Conservation (phyloP, 2,113 vertebrate genomes). For the Tylochromis polylepis region DNA sequence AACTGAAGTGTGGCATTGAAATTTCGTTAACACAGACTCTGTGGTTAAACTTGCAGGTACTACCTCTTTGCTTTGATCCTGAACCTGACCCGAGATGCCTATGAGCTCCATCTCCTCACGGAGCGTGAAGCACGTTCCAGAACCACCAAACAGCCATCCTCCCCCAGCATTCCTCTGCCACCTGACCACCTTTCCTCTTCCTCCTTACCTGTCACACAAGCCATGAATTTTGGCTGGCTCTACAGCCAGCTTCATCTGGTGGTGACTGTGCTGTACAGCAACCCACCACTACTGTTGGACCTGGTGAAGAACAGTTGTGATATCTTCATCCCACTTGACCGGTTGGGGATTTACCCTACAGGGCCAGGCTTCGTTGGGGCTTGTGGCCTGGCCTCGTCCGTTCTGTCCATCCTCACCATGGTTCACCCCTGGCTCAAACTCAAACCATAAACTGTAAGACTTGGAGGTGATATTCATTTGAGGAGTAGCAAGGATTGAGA, state of each 20-base stretch:
- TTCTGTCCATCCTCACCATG: conserved; percentile 85
- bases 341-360: conserved; percentile 79
- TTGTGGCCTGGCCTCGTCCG: conserved; percentile 85
- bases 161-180: background rate
- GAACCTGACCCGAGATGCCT: conserved; percentile 85
- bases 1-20: background rate
- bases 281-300: conserved; percentile 87
- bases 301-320: conserved; percentile 85
- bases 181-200: conserved; percentile 29
- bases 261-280: conserved; percentile 71
- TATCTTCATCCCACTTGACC: conserved; percentile 88
- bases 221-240: conserved; percentile 27
- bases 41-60: conserved; percentile 69
- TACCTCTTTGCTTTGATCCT: conserved; percentile 89
- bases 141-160: background rate
- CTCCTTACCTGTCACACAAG: background rate
- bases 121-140: conserved; percentile 67
- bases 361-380: conserved; percentile 79
- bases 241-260: conserved; percentile 71
- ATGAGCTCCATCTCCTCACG: conserved; percentile 82
- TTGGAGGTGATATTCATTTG: background rate
- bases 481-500: background rate
- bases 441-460: conserved; percentile 77
- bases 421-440: conserved; percentile 90
- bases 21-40: background rate